A percentile compares a stretch with the other conserved stretches of the same genome.
These are phyloP conservation scores for Agriotes lineatus DNA, from an alignment of 2,888 invertebrate genomes.

Conservation along the genomic window DNA sequence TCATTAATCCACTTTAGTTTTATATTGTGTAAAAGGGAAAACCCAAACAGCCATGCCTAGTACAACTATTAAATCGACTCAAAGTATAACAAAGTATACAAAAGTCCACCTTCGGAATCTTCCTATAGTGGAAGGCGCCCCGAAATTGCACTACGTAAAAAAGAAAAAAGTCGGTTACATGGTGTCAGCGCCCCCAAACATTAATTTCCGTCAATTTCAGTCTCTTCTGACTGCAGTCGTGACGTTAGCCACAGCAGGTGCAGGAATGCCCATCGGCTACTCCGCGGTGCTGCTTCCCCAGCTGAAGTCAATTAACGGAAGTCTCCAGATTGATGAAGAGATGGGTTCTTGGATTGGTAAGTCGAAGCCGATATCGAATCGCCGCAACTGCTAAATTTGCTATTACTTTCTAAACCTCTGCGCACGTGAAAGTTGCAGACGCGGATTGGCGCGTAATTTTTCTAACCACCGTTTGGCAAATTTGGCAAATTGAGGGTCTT, in stretches of 20 bases:
- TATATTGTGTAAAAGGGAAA: no score
- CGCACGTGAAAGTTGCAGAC: not conserved
- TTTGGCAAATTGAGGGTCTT: constrained; percentile 43
- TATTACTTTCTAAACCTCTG: not conserved
- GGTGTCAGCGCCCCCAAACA: no score
- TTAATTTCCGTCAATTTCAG: constrained; percentile 65
- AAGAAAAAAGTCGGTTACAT: no score
- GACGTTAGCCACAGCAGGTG: constrained; percentile 77
- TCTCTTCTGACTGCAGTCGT: constrained; percentile 79
- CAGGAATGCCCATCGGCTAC: constrained; percentile 85
- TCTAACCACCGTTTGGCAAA: constrained; percentile 29
- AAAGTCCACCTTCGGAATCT: no score
- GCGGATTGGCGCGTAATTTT: constrained; percentile 7
- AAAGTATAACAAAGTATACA: no score
- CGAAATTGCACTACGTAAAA: no score
- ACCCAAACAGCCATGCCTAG: no score
- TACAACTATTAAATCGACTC: no score
- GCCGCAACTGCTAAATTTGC: not conserved
- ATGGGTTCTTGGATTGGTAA: constrained; percentile 85
- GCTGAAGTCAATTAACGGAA: constrained; percentile 72
- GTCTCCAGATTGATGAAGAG: constrained; percentile 76
- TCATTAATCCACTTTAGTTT: no score
- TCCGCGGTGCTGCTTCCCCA: constrained; percentile 84
- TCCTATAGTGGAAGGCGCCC: no score
- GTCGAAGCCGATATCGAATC: constrained; percentile 46